phyloP scores from a whole-genome alignment of 2,113 vertebrate genomes.

The Plotosus lineatus region DNA sequence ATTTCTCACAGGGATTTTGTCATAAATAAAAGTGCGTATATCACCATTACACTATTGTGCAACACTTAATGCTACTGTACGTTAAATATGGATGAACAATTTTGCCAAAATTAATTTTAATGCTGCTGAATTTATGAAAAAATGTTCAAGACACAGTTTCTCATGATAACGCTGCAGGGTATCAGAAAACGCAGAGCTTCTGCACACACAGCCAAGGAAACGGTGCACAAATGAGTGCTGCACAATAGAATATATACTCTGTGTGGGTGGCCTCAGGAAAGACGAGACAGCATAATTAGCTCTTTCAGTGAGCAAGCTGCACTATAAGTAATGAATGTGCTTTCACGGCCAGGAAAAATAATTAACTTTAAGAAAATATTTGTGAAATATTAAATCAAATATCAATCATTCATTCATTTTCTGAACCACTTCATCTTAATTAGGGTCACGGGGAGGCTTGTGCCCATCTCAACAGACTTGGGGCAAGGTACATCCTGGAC shows the following conservation, averaged over 20 bases:
- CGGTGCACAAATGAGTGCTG: neutral
- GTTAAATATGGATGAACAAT: neutral
- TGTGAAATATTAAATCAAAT: neutral
- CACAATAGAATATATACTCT: slow-evolving; percentile 20
- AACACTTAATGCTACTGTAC: neutral
- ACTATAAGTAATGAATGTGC: neutral
- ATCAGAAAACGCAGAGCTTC: neutral
- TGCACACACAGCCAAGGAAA: neutral
- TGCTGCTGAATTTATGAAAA: neutral
- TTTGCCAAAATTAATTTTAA: neutral
- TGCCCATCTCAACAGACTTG: no score
- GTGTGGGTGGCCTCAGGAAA: slow-evolving; percentile 16
- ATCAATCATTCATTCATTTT: no score
- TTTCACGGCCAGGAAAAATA: neutral
- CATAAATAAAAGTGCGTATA: neutral
- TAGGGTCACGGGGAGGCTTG: no score
- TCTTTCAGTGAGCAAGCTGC: slow-evolving; percentile 5
- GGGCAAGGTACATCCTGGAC: no score
- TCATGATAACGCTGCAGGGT: neutral
- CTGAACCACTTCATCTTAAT: no score
- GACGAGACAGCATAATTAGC: slow-evolving; percentile 27
- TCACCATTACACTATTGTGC: neutral
- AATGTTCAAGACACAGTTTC: neutral
- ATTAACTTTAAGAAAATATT: neutral
- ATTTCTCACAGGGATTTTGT: neutral